Evolutionary conservation across 2,113 vertebrate species (phyloP).

Genomic region (Cyanoramphus novaezelandiae): DNA sequence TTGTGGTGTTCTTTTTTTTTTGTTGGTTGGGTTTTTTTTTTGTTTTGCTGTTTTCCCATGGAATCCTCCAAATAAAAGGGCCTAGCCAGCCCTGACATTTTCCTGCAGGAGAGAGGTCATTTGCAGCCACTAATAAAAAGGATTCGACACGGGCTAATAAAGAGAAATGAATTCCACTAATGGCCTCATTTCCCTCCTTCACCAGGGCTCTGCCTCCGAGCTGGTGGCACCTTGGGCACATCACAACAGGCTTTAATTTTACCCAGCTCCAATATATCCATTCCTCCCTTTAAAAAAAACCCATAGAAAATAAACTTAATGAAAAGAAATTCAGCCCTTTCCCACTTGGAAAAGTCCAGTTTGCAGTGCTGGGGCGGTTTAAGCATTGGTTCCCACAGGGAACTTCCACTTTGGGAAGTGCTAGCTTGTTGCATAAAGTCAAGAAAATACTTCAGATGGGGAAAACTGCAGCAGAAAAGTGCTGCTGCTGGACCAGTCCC

Average conservation of each 20-base stretch:
- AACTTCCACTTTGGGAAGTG: not conserved
- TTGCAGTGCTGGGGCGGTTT: not conserved
- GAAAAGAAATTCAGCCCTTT: not conserved
- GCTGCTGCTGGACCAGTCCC: not conserved
- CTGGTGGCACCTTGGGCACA: not conserved
- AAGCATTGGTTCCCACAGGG: not conserved
- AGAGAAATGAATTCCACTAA: slow-evolving; percentile 84
- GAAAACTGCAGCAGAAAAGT: not conserved
- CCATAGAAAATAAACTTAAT: not conserved
- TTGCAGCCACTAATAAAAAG: slow-evolving; percentile 82
- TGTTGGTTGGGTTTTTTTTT: not conserved
- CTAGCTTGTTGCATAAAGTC: not conserved
- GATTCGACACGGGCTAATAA: slow-evolving; percentile 82
- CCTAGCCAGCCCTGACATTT: slow-evolving; percentile 80
- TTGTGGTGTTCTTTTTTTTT: not conserved
- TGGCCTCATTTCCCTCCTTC: slow-evolving; percentile 79
- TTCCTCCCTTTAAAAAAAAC: not conserved
- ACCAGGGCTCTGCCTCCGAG: slow-evolving; percentile 27
- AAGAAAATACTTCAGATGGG: not conserved
- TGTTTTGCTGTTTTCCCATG: not conserved
- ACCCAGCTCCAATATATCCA: not conserved
- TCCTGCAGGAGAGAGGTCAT: slow-evolving; percentile 79
- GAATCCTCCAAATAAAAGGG: slow-evolving; percentile 71
- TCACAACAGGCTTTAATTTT: not conserved
- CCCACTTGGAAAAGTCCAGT: not conserved